Percentiles rank a stretch among this genome's conserved stretches.
phyloP scores from a whole-genome alignment of 2,888 invertebrate genomes.

The Ypsolopha sequella region DNA sequence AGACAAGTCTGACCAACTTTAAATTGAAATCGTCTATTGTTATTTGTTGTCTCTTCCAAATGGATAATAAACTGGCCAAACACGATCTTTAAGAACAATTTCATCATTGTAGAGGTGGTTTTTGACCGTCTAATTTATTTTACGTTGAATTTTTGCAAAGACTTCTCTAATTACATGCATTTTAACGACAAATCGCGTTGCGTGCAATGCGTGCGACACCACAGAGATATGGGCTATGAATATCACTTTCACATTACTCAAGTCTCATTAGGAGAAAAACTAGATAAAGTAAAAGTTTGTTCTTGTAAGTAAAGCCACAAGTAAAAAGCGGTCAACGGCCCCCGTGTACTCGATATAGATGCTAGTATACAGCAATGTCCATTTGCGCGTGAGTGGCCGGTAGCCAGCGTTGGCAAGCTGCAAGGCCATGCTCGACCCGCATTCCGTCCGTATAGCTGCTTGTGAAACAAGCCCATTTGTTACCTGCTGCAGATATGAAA shows the following conservation, averaged over 20 bases:
- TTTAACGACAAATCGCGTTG: not conserved
- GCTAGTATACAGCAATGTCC: slow-evolving; percentile 3
- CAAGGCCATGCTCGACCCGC: slow-evolving; percentile 61
- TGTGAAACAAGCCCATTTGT: slow-evolving; percentile 58
- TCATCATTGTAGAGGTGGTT: no score
- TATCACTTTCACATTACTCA: no score
- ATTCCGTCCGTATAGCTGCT: slow-evolving; percentile 53
- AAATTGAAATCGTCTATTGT: no score
- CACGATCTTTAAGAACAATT: no score
- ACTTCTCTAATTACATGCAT: no score
- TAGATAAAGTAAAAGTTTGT: slow-evolving; percentile 1
- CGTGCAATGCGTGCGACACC: no score
- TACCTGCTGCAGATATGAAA: slow-evolving; percentile 29
- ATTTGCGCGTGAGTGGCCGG: slow-evolving; percentile 4
- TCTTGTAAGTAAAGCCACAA: not conserved
- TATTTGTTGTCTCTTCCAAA: no score
- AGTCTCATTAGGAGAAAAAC: not conserved
- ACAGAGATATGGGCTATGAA: no score
- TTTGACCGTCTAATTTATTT: no score
- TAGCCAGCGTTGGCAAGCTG: slow-evolving; percentile 40
- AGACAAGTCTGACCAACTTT: no score
- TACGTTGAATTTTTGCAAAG: no score
- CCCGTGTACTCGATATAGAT: not conserved
- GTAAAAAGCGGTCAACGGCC: slow-evolving; percentile 45
- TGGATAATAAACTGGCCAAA: no score